phyloP scores from a whole-genome alignment of 2,888 invertebrate species.

The Drosophila subquinaria region DNA sequence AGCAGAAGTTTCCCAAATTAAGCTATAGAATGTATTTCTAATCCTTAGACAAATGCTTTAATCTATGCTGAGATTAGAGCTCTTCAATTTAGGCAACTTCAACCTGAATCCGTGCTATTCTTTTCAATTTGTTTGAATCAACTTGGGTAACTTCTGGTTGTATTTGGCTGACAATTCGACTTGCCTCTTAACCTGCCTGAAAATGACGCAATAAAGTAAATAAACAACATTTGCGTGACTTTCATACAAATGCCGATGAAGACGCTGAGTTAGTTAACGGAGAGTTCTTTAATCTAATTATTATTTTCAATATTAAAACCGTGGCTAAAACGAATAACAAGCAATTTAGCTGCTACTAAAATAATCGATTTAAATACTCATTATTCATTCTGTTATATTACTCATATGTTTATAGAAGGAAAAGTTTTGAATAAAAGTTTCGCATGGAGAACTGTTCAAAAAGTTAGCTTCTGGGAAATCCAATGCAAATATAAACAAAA shows the following conservation, averaged over 20 bases:
- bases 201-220: conserved; percentile 55
- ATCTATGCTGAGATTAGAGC: conserved; percentile 4
- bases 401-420: conserved; percentile 3
- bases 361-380: not conserved
- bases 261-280: conserved; percentile 1
- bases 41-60: conserved; percentile 33
- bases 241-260: conserved; percentile 41
- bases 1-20: not conserved
- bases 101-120: conserved; percentile 22
- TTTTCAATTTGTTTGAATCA: conserved; percentile 61
- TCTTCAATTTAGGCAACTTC: conserved; percentile 6
- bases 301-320: conserved; percentile 5
- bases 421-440: conserved; percentile 3
- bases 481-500: conserved; percentile 12
- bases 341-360: not conserved
- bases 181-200: conserved; percentile 21
- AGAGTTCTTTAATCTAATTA: conserved; percentile 31
- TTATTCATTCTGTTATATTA: not conserved
- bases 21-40: conserved; percentile 11
- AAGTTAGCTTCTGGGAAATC: conserved; percentile 5
- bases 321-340: not conserved
- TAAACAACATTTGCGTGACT: conserved; percentile 70
- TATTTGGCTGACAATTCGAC: not conserved
- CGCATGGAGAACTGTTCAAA: not conserved
- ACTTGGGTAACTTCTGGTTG: conserved; percentile 18